phyloP scores from a whole-genome alignment of 1,140 invertebrate species.

The Ganaspis sp. region DNA sequence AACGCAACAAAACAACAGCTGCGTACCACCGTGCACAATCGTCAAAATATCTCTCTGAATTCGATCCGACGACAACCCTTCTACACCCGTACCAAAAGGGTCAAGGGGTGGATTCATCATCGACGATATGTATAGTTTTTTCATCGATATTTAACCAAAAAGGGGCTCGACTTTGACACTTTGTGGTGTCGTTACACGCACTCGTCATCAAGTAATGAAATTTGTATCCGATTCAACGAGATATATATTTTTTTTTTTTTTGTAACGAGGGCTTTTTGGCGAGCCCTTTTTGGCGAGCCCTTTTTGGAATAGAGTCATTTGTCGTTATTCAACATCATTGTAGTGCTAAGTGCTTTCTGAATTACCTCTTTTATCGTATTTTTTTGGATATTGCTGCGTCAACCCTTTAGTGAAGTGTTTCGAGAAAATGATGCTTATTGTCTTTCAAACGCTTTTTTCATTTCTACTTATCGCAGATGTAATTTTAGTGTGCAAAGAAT shows the following conservation, averaged over 20 bases:
- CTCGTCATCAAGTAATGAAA: conserved; percentile 26
- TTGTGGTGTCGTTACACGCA: conserved; percentile 22
- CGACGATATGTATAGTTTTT: conserved; percentile 5
- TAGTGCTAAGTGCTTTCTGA: neutral
- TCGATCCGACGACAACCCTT: conserved; percentile 64
- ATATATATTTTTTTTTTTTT: neutral
- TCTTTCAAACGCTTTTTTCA: neutral
- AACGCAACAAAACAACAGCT: conserved; percentile 76
- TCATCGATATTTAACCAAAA: conserved; percentile 29
- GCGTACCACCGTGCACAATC: conserved; percentile 56
- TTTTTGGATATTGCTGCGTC: neutral
- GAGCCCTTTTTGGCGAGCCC: too few relatives aligned
- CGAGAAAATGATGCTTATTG: neutral
- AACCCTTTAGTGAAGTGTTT: neutral
- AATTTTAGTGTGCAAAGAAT: too few relatives aligned
- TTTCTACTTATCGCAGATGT: too few relatives aligned
- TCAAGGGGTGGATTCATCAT: conserved; percentile 4
- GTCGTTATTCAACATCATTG: neutral
- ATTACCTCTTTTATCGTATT: neutral
- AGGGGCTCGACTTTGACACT: conserved; percentile 24
- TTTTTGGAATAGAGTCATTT: conserved; percentile 18
- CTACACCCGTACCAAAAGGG: conserved; percentile 30
- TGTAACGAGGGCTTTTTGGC: neutral
- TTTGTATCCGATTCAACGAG: neutral
- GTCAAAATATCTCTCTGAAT: conserved; percentile 67